Evolutionary conservation across 2,888 invertebrate species (phyloP).

Genomic region (Pollenia angustigena): DNA sequence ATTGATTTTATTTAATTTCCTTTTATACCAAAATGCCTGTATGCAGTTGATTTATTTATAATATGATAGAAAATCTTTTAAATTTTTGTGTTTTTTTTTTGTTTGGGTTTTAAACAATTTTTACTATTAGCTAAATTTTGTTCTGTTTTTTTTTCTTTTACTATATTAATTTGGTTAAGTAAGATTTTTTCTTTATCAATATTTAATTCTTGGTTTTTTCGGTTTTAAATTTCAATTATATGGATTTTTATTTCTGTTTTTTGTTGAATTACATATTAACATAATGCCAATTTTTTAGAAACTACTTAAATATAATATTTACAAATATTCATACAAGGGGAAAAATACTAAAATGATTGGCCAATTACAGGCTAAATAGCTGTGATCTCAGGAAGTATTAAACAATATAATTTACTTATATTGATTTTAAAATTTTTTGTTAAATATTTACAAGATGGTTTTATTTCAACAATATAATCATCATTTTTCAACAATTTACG

Average conservation of each 20-base stretch:
- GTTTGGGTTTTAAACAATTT: constrained; percentile 47
- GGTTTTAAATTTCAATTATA: constrained; percentile 15
- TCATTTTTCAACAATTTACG: no score
- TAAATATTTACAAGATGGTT: constrained; percentile 41
- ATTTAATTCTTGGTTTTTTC: background rate
- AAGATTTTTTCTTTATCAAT: constrained; percentile 15
- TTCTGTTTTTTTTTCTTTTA: constrained; percentile 14
- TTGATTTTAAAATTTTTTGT: constrained; percentile 13
- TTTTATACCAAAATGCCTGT: background rate
- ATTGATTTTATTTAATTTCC: background rate
- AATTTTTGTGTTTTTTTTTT: constrained; percentile 20
- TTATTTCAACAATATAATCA: constrained; percentile 19
- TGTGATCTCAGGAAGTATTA: constrained; percentile 32
- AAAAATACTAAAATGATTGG: background rate
- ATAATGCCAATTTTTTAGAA: constrained; percentile 17
- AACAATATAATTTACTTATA: background rate
- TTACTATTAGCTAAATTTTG: constrained; percentile 43
- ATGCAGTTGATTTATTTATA: constrained; percentile 50
- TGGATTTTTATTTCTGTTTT: constrained; percentile 14
- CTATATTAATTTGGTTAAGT: constrained; percentile 37
- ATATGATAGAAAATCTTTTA: constrained; percentile 59
- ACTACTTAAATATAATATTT: constrained; percentile 47
- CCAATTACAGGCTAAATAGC: constrained; percentile 2
- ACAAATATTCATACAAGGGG: constrained; percentile 34
- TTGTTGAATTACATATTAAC: constrained; percentile 20